A percentile compares a stretch with the other conserved stretches of the same genome.
Evolutionary conservation across 2,888 invertebrate genomes (phyloP).

Genomic region (Yponomeuta cagnagella): DNA sequence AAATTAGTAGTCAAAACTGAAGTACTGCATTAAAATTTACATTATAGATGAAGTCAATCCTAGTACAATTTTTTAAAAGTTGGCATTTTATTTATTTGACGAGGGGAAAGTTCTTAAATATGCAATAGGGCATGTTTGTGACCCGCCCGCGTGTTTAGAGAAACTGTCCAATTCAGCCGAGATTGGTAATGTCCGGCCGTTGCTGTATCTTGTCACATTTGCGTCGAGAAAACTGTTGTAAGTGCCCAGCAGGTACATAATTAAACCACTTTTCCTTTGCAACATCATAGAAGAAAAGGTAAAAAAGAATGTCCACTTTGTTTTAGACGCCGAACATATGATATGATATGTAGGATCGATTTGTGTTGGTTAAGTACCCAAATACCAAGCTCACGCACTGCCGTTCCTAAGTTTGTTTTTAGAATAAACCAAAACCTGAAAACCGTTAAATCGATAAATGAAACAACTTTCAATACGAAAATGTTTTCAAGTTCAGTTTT

Average conservation of each 20-base stretch:
- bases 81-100: neutral
- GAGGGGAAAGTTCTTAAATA: neutral
- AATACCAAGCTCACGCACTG: too few relatives aligned
- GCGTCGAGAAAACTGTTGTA: neutral
- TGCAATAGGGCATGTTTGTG: neutral
- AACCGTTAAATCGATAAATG: too few relatives aligned
- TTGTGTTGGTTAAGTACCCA: too few relatives aligned
- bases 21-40: neutral
- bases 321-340: neutral
- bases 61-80: neutral
- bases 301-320: neutral
- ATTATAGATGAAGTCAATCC: neutral
- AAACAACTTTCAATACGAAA: too few relatives aligned
- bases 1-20: neutral
- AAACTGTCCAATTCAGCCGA: neutral
- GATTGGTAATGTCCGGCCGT: conserved; percentile 3
- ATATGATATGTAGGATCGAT: too few relatives aligned
- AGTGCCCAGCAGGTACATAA: neutral
- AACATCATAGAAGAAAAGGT: neutral
- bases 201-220: neutral
- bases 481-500: neutral
- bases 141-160: neutral
- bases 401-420: too few relatives aligned
- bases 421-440: too few relatives aligned
- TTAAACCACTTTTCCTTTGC: neutral